A percentile compares a stretch with the other conserved stretches of the same genome.
Evolutionary conservation across 2,113 vertebrate genomes (phyloP).

Genomic region (Pseudorasbora parva): DNA sequence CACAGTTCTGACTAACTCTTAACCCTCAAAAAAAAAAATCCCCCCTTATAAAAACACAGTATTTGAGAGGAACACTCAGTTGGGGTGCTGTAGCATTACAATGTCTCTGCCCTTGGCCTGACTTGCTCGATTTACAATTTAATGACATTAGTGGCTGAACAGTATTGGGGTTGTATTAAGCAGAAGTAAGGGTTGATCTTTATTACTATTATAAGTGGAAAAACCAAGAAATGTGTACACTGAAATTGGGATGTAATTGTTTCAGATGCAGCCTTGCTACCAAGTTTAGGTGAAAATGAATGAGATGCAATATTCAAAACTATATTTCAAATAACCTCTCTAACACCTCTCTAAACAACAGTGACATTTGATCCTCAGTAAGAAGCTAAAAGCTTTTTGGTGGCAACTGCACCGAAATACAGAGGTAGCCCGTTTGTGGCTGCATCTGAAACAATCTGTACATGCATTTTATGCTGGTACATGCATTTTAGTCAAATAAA

Average conservation of each 20-base stretch:
- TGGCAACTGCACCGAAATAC: background rate
- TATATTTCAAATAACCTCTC: background rate
- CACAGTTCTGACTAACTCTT: slow-evolving; percentile 90
- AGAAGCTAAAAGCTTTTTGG: background rate
- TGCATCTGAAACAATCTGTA: slow-evolving; percentile 61
- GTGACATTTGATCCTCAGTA: background rate
- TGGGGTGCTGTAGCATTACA: slow-evolving; percentile 36
- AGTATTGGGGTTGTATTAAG: slow-evolving; percentile 45
- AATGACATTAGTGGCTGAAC: slow-evolving; percentile 58
- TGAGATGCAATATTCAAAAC: background rate
- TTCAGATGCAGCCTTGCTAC: slow-evolving; percentile 57
- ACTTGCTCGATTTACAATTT: slow-evolving; percentile 2
- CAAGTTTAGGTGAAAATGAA: background rate
- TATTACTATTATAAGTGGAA: slow-evolving; percentile 52
- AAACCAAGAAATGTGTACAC: slow-evolving; percentile 53
- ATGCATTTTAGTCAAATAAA: slow-evolving; percentile 50
- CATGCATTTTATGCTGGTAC: slow-evolving; percentile 54
- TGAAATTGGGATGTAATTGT: slow-evolving; percentile 55
- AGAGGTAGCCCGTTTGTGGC: background rate
- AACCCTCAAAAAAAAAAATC: slow-evolving; percentile 56
- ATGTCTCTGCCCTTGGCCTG: background rate
- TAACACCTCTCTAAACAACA: background rate
- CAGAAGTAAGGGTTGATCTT: slow-evolving; percentile 46
- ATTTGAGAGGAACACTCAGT: slow-evolving; percentile 36
- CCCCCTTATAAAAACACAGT: slow-evolving; percentile 46